Base-by-base conservation (phyloP, 1,140 invertebrate genomes). In the Drosophila erecta region DNA sequence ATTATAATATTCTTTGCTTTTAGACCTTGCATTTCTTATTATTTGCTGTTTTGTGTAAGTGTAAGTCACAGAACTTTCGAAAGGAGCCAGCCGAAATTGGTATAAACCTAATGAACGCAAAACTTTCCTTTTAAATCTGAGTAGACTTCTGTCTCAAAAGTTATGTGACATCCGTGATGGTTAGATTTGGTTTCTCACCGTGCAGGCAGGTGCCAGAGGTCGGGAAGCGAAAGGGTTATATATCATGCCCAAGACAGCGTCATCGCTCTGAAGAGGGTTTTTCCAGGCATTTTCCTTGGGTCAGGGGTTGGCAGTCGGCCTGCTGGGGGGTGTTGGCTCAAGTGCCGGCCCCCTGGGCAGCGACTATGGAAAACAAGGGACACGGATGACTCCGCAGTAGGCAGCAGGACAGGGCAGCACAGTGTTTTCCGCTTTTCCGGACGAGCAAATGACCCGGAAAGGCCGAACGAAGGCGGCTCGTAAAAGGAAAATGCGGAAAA, bases 381-480 rank as follows among this genome's bases (percentile, higher is more conserved):
- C 4, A 10, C 24, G 47, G 47, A 15, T 27, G 10, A 33, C 8
- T 17, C 17, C 17, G 17, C 17, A 17, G 1, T 17, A 17, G 1
- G n/a, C n/a, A n/a, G n/a, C n/a, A n/a, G 17, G 17, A 17, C 17
- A 17, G 17, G 17, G 1, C 49, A 51, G 53, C 30, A 71, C 76
- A 67, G 76, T 64, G 65, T 35, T 70, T 70, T 71, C 51, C 65
- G 65, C 67, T 80, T 71, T 85, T 77, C 77, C 81, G 77, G 81
- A 62, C 62, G 61, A 80, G 66, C 81, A 85, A 85, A 85, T 85
- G 81, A 85, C 81, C 81, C 84, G 81, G 81, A 85, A 85, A 85
- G 84, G 81, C 81, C 81, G 77, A 81, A 65, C 76, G 73, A 81
- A 85, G 70, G 72, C 80, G 61, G 65, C 76, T 56, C 62, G 79